A percentile compares a stretch with the other conserved stretches of the same genome.
Conservation (phyloP, 2,797 vertebrate species). For the Parambassis ranga region DNA sequence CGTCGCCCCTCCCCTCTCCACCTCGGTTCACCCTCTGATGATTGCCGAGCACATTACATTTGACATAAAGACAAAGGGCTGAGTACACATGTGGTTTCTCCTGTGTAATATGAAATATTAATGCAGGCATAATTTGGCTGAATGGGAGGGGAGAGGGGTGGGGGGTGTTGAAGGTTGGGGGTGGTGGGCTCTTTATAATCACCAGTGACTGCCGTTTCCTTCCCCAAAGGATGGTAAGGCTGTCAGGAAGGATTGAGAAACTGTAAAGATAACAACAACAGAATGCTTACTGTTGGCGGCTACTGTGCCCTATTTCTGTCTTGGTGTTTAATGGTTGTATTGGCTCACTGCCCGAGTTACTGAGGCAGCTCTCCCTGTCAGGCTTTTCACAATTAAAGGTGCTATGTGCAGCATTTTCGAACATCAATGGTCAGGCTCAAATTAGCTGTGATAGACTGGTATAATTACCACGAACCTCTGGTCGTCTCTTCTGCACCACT, state of each 20-base stretch:
- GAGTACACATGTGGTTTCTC: constrained; percentile 77
- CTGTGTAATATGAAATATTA: constrained; percentile 84
- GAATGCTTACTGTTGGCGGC: constrained; percentile 67
- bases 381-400: constrained; percentile 57
- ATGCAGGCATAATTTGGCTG: constrained; percentile 82
- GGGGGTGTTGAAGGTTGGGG: too few species aligned
- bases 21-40: constrained; percentile 56
- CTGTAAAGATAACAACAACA: constrained; percentile 71
- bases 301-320: constrained; percentile 74
- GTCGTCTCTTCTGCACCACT: constrained; percentile 9
- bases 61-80: constrained; percentile 82
- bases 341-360: constrained; percentile 61
- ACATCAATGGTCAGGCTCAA: constrained; percentile 55
- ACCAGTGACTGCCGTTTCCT: constrained; percentile 76
- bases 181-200: constrained; percentile 63
- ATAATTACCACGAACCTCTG: constrained; percentile 56
- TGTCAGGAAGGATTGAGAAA: constrained; percentile 79
- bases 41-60: constrained; percentile 75
- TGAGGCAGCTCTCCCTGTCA: constrained; percentile 51
- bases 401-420: constrained; percentile 46
- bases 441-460: constrained; percentile 54
- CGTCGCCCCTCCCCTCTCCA: constrained; percentile 34
- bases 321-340: constrained; percentile 64
- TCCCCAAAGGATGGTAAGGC: constrained; percentile 76
- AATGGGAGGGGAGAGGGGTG: constrained; percentile 63